Percentiles rank a stretch among this genome's conserved stretches.
Evolutionary conservation across 1,140 invertebrate genomes (phyloP).

Genomic region (Mercenaria mercenaria): DNA sequence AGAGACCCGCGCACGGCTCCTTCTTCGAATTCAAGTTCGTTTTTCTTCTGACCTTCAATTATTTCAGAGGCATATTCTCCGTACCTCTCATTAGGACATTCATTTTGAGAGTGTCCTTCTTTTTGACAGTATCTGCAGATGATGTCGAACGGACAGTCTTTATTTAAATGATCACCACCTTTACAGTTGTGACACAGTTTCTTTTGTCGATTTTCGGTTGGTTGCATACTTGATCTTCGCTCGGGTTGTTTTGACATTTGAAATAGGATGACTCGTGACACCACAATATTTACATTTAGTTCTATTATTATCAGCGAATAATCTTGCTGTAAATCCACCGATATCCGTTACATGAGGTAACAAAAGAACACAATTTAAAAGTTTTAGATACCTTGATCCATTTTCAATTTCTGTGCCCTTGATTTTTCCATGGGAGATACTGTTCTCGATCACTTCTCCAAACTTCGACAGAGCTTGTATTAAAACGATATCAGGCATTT

Average conservation of each 20-base stretch:
- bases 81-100: background rate
- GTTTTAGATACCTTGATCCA: conserved; percentile 43
- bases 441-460: background rate
- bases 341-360: background rate
- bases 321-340: conserved; percentile 25
- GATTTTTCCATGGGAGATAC: background rate
- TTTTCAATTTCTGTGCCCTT: conserved; percentile 48
- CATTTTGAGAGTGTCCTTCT: background rate
- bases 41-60: background rate
- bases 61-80: background rate
- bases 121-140: background rate
- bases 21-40: too few relatives aligned
- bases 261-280: conserved; percentile 38
- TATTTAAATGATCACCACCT: background rate
- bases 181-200: background rate
- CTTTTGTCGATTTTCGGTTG: background rate
- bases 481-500: too few relatives aligned
- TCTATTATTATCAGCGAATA: conserved; percentile 57
- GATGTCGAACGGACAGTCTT: background rate
- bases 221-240: background rate
- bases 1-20: too few relatives aligned
- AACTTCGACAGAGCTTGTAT: background rate
- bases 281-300: conserved; percentile 40
- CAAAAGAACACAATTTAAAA: conserved; percentile 9
- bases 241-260: background rate